Base-by-base conservation (phyloP, 1,140 invertebrate genomes). In the Cotesia typhae region DNA sequence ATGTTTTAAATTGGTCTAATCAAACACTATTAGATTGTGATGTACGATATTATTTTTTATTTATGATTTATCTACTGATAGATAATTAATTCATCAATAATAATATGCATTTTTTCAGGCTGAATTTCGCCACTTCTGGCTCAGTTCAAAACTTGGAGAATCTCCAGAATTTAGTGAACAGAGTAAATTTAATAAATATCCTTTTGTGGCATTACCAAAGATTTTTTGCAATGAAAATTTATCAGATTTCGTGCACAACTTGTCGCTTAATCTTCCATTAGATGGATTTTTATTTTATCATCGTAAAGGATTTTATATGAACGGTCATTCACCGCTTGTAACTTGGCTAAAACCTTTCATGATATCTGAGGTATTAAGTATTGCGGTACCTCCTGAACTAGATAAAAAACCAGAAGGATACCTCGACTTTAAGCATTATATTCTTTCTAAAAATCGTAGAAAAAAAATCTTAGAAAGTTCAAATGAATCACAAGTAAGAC, bases 341-440 rank as follows among this genome's bases (percentile, higher is more conserved):
- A 92, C 92, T 2, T 98, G 96, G 96, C 85, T 97, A 0, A 96
- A 94, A 81, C 89, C 93, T 0, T 96, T 90, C 81, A 97, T 97
- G 95, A 78, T 97, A 7, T 89, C 91, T 1, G 95, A 97, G 87
- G 88, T 95, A 28, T 84, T 97, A 6, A 88, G 89, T 53, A 83
- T 91, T 51, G 71, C 77, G 47, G 82, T 91, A 10, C 86, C 88
- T 14, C 82, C 78, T 12, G 64, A 70, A n/a, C 68, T 84, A 63
- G 73, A 81, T 20, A 76, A 84, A 51, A 86, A 84, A 76, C 88
- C 88, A 41, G 52, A 76, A 35, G 77, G 74, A 63, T 89, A 88
- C 60, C 78, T 85, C 36, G 79, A 84, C 75, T 81, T 82, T 38
- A 67, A 76, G 57, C 76, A 87, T 69, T 82, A 86, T 52, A 70